Conservation (phyloP, 1,140 invertebrate species). For the Hylyphantes graminicola region DNA sequence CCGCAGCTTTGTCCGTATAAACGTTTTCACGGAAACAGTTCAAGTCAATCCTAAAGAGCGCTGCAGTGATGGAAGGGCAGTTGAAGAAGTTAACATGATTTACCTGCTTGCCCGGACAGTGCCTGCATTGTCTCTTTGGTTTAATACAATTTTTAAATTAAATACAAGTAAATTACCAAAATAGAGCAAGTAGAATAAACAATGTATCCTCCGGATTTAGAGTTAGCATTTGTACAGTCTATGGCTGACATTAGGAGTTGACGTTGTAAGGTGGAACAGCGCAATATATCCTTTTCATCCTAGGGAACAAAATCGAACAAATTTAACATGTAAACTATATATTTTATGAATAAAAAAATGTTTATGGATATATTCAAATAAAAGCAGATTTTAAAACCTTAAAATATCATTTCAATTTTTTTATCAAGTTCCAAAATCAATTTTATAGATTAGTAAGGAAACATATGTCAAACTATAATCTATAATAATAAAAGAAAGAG, state of each 20-base stretch:
- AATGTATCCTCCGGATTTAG: slow-evolving; percentile 90
- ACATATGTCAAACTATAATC: no score
- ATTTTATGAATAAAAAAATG: slow-evolving; percentile 18
- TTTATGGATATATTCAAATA: not conserved
- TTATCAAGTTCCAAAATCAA: not conserved
- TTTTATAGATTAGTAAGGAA: no score
- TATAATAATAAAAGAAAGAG: no score
- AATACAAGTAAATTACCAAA: slow-evolving; percentile 78
- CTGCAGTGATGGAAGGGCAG: no score
- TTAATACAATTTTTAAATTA: no score
- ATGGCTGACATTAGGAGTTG: slow-evolving; percentile 95
- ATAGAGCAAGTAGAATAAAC: slow-evolving; percentile 99
- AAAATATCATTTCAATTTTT: not conserved
- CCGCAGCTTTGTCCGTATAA: no score
- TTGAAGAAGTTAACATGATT: no score
- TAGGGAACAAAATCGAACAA: slow-evolving; percentile 67
- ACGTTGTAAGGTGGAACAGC: slow-evolving; percentile 92
- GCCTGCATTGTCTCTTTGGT: no score
- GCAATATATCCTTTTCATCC: slow-evolving; percentile 88
- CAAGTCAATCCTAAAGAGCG: no score
- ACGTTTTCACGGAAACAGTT: no score
- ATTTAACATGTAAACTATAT: not conserved
- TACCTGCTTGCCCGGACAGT: no score
- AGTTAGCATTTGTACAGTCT: slow-evolving; percentile 93
- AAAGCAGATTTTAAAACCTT: not conserved